A percentile compares a stretch with the other conserved stretches of the same genome.
Evolutionary conservation across 2,888 invertebrate genomes (phyloP).

Genomic region (Ommatoiulus sabulosus): DNA sequence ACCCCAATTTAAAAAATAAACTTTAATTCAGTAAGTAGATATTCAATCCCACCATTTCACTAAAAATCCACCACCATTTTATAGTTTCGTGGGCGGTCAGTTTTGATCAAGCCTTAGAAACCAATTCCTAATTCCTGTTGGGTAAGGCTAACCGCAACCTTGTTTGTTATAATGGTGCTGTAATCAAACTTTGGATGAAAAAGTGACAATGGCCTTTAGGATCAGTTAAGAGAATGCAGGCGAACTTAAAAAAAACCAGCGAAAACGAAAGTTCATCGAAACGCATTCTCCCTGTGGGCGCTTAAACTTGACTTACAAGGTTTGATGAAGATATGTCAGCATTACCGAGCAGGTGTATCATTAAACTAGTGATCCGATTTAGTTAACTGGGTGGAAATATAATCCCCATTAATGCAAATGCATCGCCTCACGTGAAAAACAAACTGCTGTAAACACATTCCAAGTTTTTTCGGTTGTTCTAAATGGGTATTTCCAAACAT

Average conservation of each 20-base stretch:
- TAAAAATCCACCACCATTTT: too few relatives aligned
- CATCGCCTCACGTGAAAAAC: not conserved
- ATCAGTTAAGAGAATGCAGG: not conserved
- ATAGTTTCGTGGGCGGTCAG: not conserved
- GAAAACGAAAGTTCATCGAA: not conserved
- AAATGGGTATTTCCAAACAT: not conserved
- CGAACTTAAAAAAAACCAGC: not conserved
- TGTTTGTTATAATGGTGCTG: not conserved
- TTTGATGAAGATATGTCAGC: slow-evolving; percentile 1
- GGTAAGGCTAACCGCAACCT: not conserved
- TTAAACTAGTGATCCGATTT: not conserved
- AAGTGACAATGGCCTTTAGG: slow-evolving; percentile 3
- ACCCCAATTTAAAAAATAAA: too few relatives aligned
- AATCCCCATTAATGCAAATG: not conserved
- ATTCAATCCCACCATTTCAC: too few relatives aligned
- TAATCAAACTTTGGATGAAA: not conserved
- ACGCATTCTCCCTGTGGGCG: not conserved
- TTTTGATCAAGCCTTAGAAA: not conserved
- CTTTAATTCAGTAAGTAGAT: too few relatives aligned
- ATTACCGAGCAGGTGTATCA: not conserved
- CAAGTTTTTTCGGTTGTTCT: not conserved
- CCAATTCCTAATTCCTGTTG: not conserved
- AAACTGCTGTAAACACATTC: not conserved
- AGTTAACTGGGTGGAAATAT: not conserved
- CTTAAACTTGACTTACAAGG: not conserved